Percentiles rank a stretch among this genome's conserved stretches.
These are phyloP conservation scores for Spodoptera littoralis DNA, from an alignment of 2,888 invertebrate genomes.

Conservation along the genomic window DNA sequence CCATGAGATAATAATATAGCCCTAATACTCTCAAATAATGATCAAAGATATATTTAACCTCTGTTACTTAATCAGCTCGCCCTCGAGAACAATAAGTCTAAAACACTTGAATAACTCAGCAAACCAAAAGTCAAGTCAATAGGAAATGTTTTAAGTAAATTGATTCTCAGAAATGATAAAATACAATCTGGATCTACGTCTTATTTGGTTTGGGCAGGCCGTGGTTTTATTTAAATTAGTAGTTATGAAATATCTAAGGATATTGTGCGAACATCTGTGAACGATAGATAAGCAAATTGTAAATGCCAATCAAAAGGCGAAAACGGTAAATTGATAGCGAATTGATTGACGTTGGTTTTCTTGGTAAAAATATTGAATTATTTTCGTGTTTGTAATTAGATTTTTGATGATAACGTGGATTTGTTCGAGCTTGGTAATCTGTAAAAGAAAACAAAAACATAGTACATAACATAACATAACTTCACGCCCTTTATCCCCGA, in stretches of 20 bases:
- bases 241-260: slow-evolving; percentile 16
- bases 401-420: no score
- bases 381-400: no score
- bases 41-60: no score
- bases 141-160: slow-evolving; percentile 36
- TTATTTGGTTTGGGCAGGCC: slow-evolving; percentile 38
- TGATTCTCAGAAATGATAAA: slow-evolving; percentile 40
- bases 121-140: neutral
- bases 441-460: no score
- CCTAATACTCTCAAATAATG: no score
- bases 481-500: no score
- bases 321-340: slow-evolving; percentile 18
- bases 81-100: neutral
- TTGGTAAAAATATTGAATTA: no score
- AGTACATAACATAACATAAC: no score
- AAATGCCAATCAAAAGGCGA: slow-evolving; percentile 3
- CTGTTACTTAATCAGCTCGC: no score
- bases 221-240: slow-evolving; percentile 30
- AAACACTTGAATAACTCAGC: slow-evolving; percentile 14
- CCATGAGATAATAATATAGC: no score
- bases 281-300: slow-evolving; percentile 23
- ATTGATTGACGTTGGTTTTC: slow-evolving; percentile 1
- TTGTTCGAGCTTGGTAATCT: no score
- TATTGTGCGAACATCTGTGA: slow-evolving; percentile 26
- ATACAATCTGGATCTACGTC: slow-evolving; percentile 28